Percentiles rank a stretch among this genome's conserved stretches.
Evolutionary conservation across 1,140 invertebrate species (phyloP).

Genomic region (Drosophila nasuta): DNA sequence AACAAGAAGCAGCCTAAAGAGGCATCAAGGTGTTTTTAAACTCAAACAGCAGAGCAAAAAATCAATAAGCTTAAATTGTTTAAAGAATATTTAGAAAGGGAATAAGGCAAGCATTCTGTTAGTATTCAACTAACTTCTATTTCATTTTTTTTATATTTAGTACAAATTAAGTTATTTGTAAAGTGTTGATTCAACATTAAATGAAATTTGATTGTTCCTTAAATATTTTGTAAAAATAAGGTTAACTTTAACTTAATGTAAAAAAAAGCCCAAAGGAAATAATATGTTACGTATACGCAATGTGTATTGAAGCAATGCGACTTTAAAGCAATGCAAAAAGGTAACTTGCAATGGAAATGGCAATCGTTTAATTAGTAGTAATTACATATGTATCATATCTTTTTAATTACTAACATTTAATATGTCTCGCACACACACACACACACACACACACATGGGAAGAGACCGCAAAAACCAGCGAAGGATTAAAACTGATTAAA

Average conservation of each 20-base stretch:
- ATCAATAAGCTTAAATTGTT: too few species aligned
- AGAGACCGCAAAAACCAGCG: constrained; percentile 63
- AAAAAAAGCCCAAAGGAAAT: neutral
- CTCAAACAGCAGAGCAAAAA: too few species aligned
- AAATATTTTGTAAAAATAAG: too few species aligned
- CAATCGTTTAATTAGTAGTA: constrained; percentile 48
- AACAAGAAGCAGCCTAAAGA: too few species aligned
- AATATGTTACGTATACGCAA: constrained; percentile 14
- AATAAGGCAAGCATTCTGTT: too few species aligned
- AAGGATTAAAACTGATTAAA: constrained; percentile 82
- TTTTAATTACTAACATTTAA: constrained; percentile 74
- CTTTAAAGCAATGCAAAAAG: constrained; percentile 11
- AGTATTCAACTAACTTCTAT: too few species aligned
- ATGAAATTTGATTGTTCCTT: too few species aligned
- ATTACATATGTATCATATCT: constrained; percentile 47
- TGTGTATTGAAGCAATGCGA: neutral
- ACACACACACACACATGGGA: constrained; percentile 10
- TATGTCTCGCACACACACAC: constrained; percentile 23
- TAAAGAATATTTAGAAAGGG: too few species aligned
- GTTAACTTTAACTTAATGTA: neutral
- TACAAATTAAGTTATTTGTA: too few species aligned
- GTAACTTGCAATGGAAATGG: neutral
- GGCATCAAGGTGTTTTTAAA: too few species aligned
- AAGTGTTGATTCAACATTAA: too few species aligned
- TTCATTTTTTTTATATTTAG: too few species aligned